Evolutionary conservation across 1,140 invertebrate species (phyloP).

Genomic region (Drosophila elegans): DNA sequence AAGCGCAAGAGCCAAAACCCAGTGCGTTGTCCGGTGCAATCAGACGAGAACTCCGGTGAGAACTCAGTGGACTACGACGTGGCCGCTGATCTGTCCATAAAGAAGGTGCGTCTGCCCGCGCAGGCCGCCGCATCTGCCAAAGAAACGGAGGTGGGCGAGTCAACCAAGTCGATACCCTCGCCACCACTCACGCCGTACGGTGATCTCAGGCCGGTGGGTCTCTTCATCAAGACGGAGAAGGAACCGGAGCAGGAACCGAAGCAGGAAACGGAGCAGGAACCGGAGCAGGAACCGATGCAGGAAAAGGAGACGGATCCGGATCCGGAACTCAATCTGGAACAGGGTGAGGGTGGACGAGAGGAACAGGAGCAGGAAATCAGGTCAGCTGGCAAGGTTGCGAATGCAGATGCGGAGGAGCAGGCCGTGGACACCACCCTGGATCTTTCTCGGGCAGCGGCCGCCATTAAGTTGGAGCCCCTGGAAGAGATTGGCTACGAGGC

Average conservation of each 20-base stretch:
- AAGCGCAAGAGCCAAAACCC: slow-evolving; percentile 97
- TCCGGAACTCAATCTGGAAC: neutral
- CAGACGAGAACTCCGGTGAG: slow-evolving; percentile 85
- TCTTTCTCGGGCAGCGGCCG: slow-evolving; percentile 35
- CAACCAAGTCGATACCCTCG: slow-evolving; percentile 80
- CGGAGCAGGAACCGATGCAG: neutral
- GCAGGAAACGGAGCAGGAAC: slow-evolving; percentile 12
- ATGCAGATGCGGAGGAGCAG: too few relatives aligned
- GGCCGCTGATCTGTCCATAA: slow-evolving; percentile 85
- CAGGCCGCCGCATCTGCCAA: slow-evolving; percentile 43
- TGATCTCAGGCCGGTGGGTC: slow-evolving; percentile 12
- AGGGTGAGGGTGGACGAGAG: too few relatives aligned
- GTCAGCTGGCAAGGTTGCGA: too few relatives aligned
- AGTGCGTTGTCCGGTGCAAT: slow-evolving; percentile 89
- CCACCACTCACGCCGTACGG: slow-evolving; percentile 77
- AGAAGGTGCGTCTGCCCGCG: slow-evolving; percentile 49
- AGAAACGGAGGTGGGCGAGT: slow-evolving; percentile 66
- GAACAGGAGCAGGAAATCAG: neutral
- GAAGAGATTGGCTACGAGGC: slow-evolving; percentile 63
- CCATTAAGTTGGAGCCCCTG: slow-evolving; percentile 76
- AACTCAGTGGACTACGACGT: slow-evolving; percentile 86
- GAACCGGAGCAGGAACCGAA: slow-evolving; percentile 11
- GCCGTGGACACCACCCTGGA: slow-evolving; percentile 37
- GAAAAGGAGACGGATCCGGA: neutral
- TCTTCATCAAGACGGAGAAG: slow-evolving; percentile 54